phyloP scores from a whole-genome alignment of 2,113 vertebrate genomes.

The Osmerus mordax region DNA sequence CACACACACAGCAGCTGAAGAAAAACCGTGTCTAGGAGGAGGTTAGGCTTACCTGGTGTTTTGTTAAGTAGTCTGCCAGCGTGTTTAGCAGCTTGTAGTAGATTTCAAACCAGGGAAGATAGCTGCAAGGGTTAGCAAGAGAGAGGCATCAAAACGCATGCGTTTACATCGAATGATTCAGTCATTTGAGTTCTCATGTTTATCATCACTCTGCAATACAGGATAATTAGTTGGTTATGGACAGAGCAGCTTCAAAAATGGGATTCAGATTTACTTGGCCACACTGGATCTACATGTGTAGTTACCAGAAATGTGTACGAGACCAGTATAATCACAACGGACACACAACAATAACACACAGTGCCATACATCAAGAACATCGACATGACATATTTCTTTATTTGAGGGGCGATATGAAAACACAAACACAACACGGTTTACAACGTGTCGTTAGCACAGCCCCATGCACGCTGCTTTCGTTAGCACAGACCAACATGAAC shows the following conservation, averaged over 20 bases:
- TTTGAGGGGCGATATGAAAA: too few species aligned
- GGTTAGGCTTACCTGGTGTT: constrained; percentile 84
- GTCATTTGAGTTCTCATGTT: constrained; percentile 1
- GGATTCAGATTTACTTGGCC: too few species aligned
- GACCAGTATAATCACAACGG: too few species aligned
- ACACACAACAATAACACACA: too few species aligned
- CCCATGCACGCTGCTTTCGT: not conserved
- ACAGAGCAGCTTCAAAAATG: not conserved
- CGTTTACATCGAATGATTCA: not conserved
- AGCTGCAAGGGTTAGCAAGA: constrained; percentile 73
- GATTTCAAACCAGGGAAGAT: constrained; percentile 97
- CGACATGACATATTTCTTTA: too few species aligned
- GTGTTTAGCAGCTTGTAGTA: constrained; percentile 98
- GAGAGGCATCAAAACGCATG: constrained; percentile 22
- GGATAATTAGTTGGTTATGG: not conserved
- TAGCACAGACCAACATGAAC: constrained; percentile 9
- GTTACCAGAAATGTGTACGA: too few species aligned
- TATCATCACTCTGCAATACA: not conserved
- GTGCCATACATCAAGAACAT: too few species aligned
- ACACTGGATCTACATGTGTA: not conserved
- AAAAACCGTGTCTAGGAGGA: not conserved
- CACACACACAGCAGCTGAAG: not conserved
- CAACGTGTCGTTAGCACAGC: not conserved
- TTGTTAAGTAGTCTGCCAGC: constrained; percentile 91
- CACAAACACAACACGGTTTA: too few species aligned